Percentiles rank a stretch among this genome's conserved stretches.
Conservation (phyloP, 2,113 vertebrate species). For the Australoheros scitulus region DNA sequence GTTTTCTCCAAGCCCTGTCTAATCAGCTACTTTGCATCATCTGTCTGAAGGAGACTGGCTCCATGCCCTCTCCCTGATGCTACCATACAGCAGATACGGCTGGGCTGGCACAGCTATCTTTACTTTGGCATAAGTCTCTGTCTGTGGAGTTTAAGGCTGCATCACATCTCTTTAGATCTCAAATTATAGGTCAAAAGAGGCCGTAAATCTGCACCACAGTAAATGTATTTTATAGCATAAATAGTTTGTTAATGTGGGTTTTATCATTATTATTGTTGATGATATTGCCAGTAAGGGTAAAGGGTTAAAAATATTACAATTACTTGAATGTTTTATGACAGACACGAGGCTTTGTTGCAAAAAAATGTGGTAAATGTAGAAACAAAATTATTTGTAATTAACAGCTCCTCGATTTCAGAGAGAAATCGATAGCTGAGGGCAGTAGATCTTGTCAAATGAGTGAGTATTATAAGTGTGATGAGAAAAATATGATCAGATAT, state of each 20-base stretch:
- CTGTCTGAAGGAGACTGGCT: constrained; percentile 61
- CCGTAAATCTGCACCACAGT: constrained; percentile 15
- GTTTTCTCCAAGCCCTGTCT: constrained; percentile 39
- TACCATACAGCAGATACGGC: constrained; percentile 44
- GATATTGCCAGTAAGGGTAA: constrained; percentile 6
- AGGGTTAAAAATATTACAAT: background rate
- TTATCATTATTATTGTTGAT: constrained; percentile 10
- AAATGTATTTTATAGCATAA: constrained; percentile 26
- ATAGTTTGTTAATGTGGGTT: constrained; percentile 29
- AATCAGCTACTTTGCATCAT: constrained; percentile 61
- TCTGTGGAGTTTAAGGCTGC: constrained; percentile 41
- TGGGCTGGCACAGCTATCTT: constrained; percentile 49
- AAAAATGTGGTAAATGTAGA: background rate
- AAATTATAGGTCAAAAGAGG: constrained; percentile 42
- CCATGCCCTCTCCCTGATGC: constrained; percentile 43
- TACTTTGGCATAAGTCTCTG: constrained; percentile 46
- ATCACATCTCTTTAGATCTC: constrained; percentile 25
- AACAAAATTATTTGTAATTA: background rate
- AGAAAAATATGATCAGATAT: background rate
- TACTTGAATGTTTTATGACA: background rate
- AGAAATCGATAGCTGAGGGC: background rate
- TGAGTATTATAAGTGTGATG: too few relatives aligned
- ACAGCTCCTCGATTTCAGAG: background rate
- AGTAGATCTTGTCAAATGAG: background rate
- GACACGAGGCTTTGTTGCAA: background rate